These are phyloP conservation scores for Spinibarbus caldwelli DNA, from an alignment of 2,797 vertebrate species.

Conservation along the genomic window DNA sequence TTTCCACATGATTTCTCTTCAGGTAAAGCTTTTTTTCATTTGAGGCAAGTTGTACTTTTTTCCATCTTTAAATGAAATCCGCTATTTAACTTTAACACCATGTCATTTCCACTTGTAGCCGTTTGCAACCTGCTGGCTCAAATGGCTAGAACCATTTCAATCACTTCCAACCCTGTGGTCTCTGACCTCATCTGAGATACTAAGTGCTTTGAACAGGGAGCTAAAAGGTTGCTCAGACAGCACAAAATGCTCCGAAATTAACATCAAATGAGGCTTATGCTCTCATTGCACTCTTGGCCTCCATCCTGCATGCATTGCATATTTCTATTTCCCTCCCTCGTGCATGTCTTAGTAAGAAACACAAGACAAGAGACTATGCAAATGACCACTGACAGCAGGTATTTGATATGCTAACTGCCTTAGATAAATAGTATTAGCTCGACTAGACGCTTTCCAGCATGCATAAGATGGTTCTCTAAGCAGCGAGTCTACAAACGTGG, in stretches of 20 bases:
- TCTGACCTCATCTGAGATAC: slow-evolving; percentile 51
- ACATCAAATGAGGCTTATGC: slow-evolving; percentile 55
- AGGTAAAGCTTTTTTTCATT: not conserved
- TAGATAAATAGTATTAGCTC: slow-evolving; percentile 73
- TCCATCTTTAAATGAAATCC: not conserved
- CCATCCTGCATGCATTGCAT: slow-evolving; percentile 50
- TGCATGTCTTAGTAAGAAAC: slow-evolving; percentile 38
- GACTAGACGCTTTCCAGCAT: slow-evolving; percentile 65
- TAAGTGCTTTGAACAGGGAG: slow-evolving; percentile 61
- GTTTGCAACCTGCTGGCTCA: slow-evolving; percentile 28
- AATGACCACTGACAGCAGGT: slow-evolving; percentile 71
- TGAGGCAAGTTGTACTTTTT: no score
- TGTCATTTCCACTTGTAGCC: slow-evolving; percentile 7
- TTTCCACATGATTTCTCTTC: no score
- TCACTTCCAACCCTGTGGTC: slow-evolving; percentile 27
- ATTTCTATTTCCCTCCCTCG: slow-evolving; percentile 50
- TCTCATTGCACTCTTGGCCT: slow-evolving; percentile 50
- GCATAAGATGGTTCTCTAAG: slow-evolving; percentile 39
- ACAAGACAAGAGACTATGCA: slow-evolving; percentile 72
- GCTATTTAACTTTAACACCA: not conserved
- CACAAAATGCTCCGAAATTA: slow-evolving; percentile 42
- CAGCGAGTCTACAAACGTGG: not conserved
- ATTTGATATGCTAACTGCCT: slow-evolving; percentile 73
- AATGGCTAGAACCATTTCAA: slow-evolving; percentile 52
- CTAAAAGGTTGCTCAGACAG: slow-evolving; percentile 50